These are phyloP conservation scores for Lithophane leautieri DNA, from an alignment of 2,888 invertebrate genomes.

Conservation along the genomic window DNA sequence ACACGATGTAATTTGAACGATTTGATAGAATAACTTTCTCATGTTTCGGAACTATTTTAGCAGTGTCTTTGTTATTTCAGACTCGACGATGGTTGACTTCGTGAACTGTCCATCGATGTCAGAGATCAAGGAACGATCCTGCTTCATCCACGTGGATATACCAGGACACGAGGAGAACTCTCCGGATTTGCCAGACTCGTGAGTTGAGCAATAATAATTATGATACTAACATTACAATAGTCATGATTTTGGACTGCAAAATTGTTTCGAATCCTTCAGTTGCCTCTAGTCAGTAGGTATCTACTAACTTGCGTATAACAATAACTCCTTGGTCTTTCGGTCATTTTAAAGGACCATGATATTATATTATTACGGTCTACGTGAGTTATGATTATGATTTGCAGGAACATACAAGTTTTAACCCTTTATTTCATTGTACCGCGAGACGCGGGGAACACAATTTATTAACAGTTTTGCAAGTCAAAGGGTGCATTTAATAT, in stretches of 20 bases:
- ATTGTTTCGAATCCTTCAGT: neutral
- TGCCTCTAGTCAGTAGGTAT: neutral
- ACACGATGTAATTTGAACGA: neutral
- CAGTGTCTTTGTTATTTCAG: conserved; percentile 81
- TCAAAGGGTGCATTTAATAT: conserved; percentile 33
- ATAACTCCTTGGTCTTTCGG: neutral
- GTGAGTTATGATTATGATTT: neutral
- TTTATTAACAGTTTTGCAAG: conserved; percentile 44
- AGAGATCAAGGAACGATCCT: conserved; percentile 95
- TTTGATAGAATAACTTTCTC: neutral
- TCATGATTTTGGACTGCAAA: neutral
- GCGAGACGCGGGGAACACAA: conserved; percentile 1
- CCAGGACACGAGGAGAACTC: conserved; percentile 97
- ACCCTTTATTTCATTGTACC: conserved; percentile 8
- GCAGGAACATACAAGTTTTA: neutral
- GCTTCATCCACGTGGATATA: conserved; percentile 96
- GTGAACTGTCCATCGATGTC: conserved; percentile 95
- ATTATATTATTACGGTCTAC: neutral
- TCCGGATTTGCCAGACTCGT: conserved; percentile 93
- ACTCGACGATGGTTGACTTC: conserved; percentile 95
- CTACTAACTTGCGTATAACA: neutral
- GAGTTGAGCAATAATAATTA: conserved; percentile 22
- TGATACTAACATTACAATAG: neutral
- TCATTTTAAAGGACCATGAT: neutral
- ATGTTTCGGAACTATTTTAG: neutral